These are phyloP conservation scores for Protula sp. DNA, from an alignment of 2,888 invertebrate species.

Conservation along the genomic window DNA sequence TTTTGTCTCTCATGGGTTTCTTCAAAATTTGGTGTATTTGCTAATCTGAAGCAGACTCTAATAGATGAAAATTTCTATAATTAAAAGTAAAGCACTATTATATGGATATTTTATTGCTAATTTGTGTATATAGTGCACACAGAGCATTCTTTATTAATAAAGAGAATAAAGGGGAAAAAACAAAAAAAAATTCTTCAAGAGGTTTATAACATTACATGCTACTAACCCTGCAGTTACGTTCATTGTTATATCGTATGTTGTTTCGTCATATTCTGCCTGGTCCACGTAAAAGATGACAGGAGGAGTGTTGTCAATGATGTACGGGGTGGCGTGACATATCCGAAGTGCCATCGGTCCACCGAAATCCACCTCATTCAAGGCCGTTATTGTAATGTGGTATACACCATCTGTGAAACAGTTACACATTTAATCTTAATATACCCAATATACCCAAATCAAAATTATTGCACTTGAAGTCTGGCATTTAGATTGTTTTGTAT, in stretches of 20 bases:
- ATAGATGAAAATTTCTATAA: too few species aligned
- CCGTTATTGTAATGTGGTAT: slow-evolving; percentile 32
- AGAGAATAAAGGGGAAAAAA: too few species aligned
- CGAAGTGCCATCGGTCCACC: slow-evolving; percentile 34
- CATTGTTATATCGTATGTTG: slow-evolving; percentile 21
- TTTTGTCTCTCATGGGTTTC: too few species aligned
- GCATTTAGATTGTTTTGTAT: too few species aligned
- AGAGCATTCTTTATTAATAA: too few species aligned
- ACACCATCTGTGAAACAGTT: slow-evolving; percentile 36
- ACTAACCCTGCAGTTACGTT: slow-evolving; percentile 34
- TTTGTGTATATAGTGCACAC: too few species aligned
- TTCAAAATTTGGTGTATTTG: too few species aligned
- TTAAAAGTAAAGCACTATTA: too few species aligned
- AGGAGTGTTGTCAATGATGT: slow-evolving; percentile 31
- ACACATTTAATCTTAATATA: slow-evolving; percentile 3
- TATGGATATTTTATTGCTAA: too few species aligned
- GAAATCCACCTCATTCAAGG: slow-evolving; percentile 34
- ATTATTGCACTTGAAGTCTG: too few species aligned
- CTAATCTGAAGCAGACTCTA: too few species aligned
- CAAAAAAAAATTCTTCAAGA: slow-evolving; percentile 1
- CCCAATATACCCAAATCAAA: too few species aligned
- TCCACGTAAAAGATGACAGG: slow-evolving; percentile 33
- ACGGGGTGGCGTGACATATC: slow-evolving; percentile 33
- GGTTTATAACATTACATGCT: not conserved
- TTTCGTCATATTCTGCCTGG: slow-evolving; percentile 34